Conservation (phyloP, 2,113 vertebrate genomes). For the Limnothrissa miodon region DNA sequence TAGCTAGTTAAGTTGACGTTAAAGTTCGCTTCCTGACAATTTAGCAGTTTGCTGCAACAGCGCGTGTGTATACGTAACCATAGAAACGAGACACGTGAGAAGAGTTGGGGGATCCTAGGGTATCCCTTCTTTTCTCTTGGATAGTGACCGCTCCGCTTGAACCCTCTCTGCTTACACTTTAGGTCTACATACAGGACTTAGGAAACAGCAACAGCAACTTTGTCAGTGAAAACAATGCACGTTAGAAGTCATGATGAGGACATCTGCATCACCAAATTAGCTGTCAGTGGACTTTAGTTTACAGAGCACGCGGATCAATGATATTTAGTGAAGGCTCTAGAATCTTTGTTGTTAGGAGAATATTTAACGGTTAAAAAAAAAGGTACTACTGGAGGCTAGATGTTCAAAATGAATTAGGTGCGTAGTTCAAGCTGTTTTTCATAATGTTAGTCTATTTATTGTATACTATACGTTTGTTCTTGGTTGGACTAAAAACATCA, state of each 20-base stretch:
- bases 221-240: neutral
- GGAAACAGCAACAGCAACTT: too few relatives aligned
- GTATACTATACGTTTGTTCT: neutral
- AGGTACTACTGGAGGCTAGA: neutral
- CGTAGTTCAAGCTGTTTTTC: neutral
- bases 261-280: neutral
- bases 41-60: neutral
- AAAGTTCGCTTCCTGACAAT: neutral
- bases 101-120: too few relatives aligned
- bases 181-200: too few relatives aligned
- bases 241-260: too few relatives aligned
- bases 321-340: neutral
- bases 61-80: constrained; percentile 46
- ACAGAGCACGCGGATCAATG: neutral
- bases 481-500: neutral
- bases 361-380: neutral
- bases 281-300: neutral
- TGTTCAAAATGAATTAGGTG: neutral
- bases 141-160: too few relatives aligned
- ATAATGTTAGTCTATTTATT: too few relatives aligned
- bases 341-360: too few relatives aligned
- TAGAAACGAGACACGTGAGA: constrained; percentile 39
- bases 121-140: too few relatives aligned
- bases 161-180: too few relatives aligned
- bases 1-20: neutral